Evolutionary conservation across 2,113 vertebrate species (phyloP).

Genomic region (Pogona vitticeps): DNA sequence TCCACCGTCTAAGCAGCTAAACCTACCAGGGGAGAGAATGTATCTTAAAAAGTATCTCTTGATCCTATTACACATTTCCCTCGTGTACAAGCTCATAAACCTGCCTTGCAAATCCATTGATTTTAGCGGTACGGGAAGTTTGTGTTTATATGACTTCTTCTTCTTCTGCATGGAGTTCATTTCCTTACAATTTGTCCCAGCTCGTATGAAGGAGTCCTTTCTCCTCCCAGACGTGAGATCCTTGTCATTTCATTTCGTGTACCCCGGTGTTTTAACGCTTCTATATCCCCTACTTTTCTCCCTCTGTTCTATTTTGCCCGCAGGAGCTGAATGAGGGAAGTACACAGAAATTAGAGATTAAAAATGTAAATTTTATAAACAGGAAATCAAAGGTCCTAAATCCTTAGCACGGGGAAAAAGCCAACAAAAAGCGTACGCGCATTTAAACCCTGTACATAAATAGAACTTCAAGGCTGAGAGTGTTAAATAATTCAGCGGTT

Average conservation of each 20-base stretch:
- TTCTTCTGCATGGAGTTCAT: conserved; percentile 36
- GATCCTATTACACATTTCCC: fast-evolving
- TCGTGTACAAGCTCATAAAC: conserved; percentile 37
- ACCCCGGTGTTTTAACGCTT: conserved; percentile 31
- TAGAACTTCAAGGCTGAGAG: conserved; percentile 83
- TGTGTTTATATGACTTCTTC: conserved; percentile 54
- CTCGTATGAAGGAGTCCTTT: conserved; percentile 54
- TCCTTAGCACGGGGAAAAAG: conserved; percentile 80
- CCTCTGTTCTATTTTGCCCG: conserved; percentile 66
- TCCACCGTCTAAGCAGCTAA: neutral
- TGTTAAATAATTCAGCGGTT: conserved; percentile 86
- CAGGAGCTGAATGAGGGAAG: conserved; percentile 67
- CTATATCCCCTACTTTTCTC: neutral
- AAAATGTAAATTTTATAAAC: conserved; percentile 87
- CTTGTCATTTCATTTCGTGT: neutral
- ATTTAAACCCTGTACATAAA: conserved; percentile 85
- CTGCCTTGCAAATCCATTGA: conserved; percentile 10
- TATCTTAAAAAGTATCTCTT: neutral
- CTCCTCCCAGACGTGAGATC: neutral
- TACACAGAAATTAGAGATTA: conserved; percentile 78
- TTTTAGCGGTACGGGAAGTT: conserved; percentile 41
- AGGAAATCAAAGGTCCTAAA: conserved; percentile 84
- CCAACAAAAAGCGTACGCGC: conserved; percentile 79
- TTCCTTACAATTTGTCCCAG: conserved; percentile 57
- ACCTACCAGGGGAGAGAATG: neutral